phyloP scores from a whole-genome alignment of 1,140 invertebrate genomes.

The Ceratina japonica region DNA sequence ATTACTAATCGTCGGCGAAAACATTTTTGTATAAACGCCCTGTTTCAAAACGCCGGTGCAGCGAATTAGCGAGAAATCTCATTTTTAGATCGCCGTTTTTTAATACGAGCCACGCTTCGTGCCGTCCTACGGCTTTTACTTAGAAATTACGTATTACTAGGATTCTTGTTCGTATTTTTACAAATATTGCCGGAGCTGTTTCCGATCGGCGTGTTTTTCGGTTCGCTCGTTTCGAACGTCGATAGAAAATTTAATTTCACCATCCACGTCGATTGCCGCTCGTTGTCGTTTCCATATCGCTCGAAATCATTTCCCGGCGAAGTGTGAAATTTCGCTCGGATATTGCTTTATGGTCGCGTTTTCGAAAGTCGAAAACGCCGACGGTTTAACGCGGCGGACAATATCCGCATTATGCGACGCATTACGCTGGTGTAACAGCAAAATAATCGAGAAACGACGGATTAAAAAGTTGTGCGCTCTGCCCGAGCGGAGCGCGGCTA shows the following conservation, averaged over 20 bases:
- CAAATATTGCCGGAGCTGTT: not conserved
- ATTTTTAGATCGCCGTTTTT: not conserved
- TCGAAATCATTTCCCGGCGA: not conserved
- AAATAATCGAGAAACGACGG: no score
- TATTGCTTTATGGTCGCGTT: conserved; percentile 4
- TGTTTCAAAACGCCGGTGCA: not conserved
- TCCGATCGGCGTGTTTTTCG: not conserved
- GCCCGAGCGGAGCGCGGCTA: not conserved
- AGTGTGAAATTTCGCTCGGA: conserved; percentile 7
- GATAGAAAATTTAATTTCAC: conserved; percentile 13
- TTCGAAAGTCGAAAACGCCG: not conserved
- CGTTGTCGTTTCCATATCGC: not conserved
- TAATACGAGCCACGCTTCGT: no score
- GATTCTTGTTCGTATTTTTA: conserved; percentile 13
- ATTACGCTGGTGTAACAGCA: no score
- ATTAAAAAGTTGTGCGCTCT: no score
- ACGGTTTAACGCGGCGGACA: not conserved
- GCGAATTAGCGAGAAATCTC: not conserved
- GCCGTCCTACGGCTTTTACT: no score
- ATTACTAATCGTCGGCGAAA: not conserved
- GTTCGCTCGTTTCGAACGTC: conserved; percentile 2
- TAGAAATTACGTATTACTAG: no score
- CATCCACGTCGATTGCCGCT: not conserved
- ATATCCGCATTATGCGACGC: no score
- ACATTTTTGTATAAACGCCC: not conserved